A percentile compares a stretch with the other conserved stretches of the same genome.
Conservation (phyloP, 2,113 vertebrate species). For the Chionomys nivalis region DNA sequence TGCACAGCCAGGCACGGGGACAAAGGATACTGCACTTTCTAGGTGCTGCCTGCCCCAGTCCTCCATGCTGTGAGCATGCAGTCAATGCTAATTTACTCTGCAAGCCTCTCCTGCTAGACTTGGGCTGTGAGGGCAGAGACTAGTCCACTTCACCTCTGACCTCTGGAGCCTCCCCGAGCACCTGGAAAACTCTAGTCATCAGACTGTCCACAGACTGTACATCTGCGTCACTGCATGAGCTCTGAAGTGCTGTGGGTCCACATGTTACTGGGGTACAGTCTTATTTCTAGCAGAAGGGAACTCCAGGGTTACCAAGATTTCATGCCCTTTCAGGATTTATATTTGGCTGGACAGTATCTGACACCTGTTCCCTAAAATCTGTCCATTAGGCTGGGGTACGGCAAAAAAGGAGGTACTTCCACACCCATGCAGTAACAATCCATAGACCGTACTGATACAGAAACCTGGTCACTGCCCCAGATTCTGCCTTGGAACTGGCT, state of each 20-base stretch:
- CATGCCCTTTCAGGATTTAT: not conserved
- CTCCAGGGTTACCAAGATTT: not conserved
- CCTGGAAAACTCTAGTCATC: not conserved
- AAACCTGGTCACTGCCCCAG: not conserved
- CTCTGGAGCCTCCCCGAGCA: not conserved
- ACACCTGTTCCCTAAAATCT: not conserved
- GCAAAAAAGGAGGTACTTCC: not conserved
- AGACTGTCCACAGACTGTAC: not conserved
- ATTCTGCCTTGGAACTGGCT: not conserved
- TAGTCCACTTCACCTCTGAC: not conserved
- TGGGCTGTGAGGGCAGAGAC: not conserved
- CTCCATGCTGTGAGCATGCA: not conserved
- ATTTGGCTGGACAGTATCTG: not conserved
- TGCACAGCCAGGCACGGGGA: rapidly evolving
- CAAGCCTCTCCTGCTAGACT: not conserved
- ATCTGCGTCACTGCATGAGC: not conserved
- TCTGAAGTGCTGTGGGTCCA: not conserved
- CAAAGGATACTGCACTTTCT: not conserved
- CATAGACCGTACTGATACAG: not conserved
- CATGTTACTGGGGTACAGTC: not conserved
- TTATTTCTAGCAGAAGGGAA: not conserved
- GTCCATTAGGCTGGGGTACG: not conserved
- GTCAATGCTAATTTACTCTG: not conserved
- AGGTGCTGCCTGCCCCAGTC: rapidly evolving
- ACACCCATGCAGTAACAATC: not conserved